Base-by-base conservation (phyloP, 2,888 invertebrate genomes). In the Eudemis profundana region DNA sequence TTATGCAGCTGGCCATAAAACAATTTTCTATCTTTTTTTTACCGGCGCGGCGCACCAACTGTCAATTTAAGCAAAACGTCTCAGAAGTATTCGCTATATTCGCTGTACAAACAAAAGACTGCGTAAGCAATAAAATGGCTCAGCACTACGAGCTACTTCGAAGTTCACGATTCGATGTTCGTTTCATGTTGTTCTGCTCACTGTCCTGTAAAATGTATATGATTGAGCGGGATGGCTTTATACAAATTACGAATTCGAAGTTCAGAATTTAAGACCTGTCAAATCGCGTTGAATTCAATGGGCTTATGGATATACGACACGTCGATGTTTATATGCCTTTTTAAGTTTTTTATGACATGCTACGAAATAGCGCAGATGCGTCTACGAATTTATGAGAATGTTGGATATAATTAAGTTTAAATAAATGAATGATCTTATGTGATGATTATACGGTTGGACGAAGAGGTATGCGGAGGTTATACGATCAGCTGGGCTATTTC, bases 331-430 rank as follows among this genome's bases (percentile, higher is more conserved):
- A 23, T 33, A 5, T 3, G 4, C 29, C 12, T 8, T 33, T 36
- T 51, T 12, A 21, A 36, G 21, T 59, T 10, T 33, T 33, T 33
- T 33, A 8, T 7, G 5, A 8, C 8, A 33, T 10, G 10, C 10
- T 33, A 33, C 33, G 8, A 14, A 23, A 47, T 15, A 36, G 46
- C 33, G 59, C 59, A 59, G 59, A 59, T 59, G 59, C 19, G 47
- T 38, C 7, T 14, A 3, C 47, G 23, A 59, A n/a, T 57, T 33
- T 57, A 57, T 33, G 38, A n/a, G 23, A 38, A 47, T 49, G 36
- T 10, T 15, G 8, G 21, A 21, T 40, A 21, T 59, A 47, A 59
- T 59, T 47, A 38, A 59, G 33, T 47, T 33, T 33, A 57, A 29
- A 33, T 47, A 47, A 59, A 36, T 23, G 15, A 59, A 38, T 59